Evolutionary conservation across 2,113 vertebrate species (phyloP).

Genomic region (Motacilla alba): DNA sequence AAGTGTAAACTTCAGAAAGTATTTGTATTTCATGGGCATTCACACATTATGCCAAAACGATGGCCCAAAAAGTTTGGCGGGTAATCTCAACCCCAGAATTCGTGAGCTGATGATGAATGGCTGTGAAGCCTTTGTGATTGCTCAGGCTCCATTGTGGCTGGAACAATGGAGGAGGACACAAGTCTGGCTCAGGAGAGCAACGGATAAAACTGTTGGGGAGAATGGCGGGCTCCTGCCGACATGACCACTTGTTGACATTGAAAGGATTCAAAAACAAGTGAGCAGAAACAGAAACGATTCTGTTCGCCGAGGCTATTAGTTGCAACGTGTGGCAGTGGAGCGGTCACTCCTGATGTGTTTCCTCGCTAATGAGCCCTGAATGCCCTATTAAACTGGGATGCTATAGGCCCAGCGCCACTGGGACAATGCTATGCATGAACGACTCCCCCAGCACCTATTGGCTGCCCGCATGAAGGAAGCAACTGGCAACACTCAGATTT

Average conservation of each 20-base stretch:
- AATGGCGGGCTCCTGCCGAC: conserved; percentile 80
- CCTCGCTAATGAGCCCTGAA: conserved; percentile 84
- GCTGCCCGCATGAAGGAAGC: conserved; percentile 68
- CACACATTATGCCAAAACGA: conserved; percentile 44
- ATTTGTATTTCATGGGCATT: conserved; percentile 51
- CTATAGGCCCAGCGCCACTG: conserved; percentile 79
- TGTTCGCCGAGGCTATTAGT: conserved; percentile 81
- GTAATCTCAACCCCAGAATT: conserved; percentile 65
- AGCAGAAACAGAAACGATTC: conserved; percentile 87
- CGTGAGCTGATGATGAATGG: conserved; percentile 91
- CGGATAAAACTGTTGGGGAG: conserved; percentile 90
- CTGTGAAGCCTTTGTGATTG: conserved; percentile 99
- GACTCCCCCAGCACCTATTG: conserved; percentile 74
- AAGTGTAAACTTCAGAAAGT: conserved; percentile 55
- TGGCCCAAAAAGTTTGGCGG: conserved; percentile 73
- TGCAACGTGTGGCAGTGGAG: conserved; percentile 90
- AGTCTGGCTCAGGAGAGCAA: conserved; percentile 91
- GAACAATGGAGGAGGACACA: conserved; percentile 90
- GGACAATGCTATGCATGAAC: conserved; percentile 82
- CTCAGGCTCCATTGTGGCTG: conserved; percentile 84
- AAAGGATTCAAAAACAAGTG: conserved; percentile 89
- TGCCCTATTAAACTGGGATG: conserved; percentile 89
- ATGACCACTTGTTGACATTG: conserved; percentile 82
- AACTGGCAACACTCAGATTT: conserved; percentile 86
- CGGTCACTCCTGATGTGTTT: conserved; percentile 80